Evolutionary conservation across 92 coral and sea anemone genomes (phyloP), one percentile per base, ranked within the genome.

Genomic region (Siderastrea radians): DNA sequence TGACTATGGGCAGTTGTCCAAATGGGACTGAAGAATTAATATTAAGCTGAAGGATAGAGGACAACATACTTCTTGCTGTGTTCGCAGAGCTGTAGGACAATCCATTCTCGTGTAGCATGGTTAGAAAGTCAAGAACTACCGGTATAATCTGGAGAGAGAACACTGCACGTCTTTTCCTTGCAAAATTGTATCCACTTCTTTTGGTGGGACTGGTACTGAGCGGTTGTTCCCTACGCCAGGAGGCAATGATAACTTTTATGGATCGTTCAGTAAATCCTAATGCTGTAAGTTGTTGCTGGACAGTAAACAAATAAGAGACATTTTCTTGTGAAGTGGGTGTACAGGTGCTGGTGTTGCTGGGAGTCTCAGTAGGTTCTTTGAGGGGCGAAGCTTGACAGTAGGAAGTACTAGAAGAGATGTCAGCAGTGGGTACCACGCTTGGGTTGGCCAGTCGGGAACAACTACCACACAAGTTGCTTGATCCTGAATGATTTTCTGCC

Each of bases 391-490:
- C 63, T 12, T 47, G 52, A 88, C 72, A 19, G 92, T 88, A n/a
- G 82, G 80, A 52, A n/a, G 54, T 6, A 68, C 46, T 8, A 74
- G 86, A 14, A 92, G 88, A 7, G 88, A 78, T 45, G 16, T 58
- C 44, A 91, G 52, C 1, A 77, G 50, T 4, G 92, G 85, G 61
- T 88, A 85, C 93, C 95, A 92, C 4, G 88, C 62, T 69, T 90
- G 92, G 12, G 89, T 93, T 11, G 90, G 87, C 95, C 93, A 90
- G 71, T 65, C 6, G 46, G 94, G 87, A 10, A 79, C 86, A 2
- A 84, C 90, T 3, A 92, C n/a, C 10, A 92, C 57, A 43, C 95
- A 80, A 10, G 54, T 75, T 43, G 91, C 90, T 62, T 77, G 54
- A 13, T 92, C 90, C 82, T 19, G 77, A 44, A 68, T 85, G 6